phyloP scores from a whole-genome alignment of 2,113 vertebrate species.

The Megaceryle maxima region DNA sequence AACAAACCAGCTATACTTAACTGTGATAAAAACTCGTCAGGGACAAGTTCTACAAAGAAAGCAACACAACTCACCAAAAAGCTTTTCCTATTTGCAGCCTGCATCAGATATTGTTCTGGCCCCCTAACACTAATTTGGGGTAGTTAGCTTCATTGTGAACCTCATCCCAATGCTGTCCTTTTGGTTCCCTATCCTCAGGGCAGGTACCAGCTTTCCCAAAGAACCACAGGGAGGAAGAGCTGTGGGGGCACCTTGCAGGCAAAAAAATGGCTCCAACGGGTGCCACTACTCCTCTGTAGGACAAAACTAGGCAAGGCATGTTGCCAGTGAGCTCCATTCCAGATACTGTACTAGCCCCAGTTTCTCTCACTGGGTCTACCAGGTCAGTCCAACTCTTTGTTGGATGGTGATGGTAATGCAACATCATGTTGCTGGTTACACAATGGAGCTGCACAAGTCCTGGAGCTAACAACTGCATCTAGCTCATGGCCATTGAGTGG shows the following conservation, averaged over 20 bases:
- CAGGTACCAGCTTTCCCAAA: neutral
- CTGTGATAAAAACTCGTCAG: neutral
- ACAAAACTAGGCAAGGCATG: neutral
- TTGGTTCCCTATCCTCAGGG: neutral
- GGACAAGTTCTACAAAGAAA: neutral
- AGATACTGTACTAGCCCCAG: neutral
- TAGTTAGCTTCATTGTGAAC: neutral
- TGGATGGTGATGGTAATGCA: neutral
- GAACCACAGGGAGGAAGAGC: neutral
- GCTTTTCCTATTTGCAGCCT: neutral
- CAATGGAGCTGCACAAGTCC: neutral
- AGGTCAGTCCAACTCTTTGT: neutral
- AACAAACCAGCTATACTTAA: neutral
- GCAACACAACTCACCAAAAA: neutral
- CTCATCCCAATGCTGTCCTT: neutral
- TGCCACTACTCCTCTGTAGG: neutral
- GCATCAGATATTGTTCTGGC: neutral
- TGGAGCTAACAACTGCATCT: neutral
- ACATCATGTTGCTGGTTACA: neutral
- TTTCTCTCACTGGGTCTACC: neutral
- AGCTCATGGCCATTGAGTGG: accelerated
- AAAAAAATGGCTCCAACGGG: neutral
- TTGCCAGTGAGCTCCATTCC: neutral
- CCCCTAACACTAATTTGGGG: neutral
- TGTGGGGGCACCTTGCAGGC: neutral